These are phyloP conservation scores for Pomacea canaliculata DNA, from an alignment of 2,888 invertebrate genomes.

Conservation along the genomic window DNA sequence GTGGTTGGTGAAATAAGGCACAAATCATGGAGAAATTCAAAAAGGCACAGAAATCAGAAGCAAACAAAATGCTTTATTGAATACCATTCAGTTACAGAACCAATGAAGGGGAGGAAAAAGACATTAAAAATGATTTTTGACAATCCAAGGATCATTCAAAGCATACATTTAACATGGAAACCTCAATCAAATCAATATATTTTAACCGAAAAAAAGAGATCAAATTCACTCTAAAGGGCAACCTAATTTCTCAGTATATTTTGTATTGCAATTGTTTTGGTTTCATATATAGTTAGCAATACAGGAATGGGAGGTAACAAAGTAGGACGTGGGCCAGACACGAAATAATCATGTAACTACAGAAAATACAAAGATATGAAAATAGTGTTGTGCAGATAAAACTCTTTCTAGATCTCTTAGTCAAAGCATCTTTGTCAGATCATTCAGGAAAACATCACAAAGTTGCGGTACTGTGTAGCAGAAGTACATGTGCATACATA, in stretches of 20 bases:
- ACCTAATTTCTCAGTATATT: neutral
- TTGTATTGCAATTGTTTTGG: too few species aligned
- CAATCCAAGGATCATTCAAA: constrained; percentile 4
- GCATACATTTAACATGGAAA: constrained; percentile 8
- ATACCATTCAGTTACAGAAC: constrained; percentile 61
- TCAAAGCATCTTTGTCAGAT: too few species aligned
- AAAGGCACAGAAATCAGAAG: constrained; percentile 35
- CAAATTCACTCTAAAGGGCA: constrained; percentile 1
- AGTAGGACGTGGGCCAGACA: too few species aligned
- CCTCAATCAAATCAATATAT: constrained; percentile 3
- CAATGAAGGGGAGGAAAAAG: constrained; percentile 16
- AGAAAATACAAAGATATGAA: too few species aligned
- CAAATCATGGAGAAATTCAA: neutral
- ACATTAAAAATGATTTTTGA: constrained; percentile 6
- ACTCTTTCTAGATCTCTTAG: too few species aligned
- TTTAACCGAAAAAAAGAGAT: constrained; percentile 9
- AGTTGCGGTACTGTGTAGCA: too few species aligned
- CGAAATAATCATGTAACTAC: too few species aligned
- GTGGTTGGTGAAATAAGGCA: neutral
- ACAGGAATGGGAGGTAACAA: too few species aligned
- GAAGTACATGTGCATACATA: too few species aligned
- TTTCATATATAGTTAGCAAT: too few species aligned
- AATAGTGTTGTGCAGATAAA: too few species aligned
- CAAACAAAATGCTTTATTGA: constrained; percentile 66
- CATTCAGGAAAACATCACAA: too few species aligned